Percentiles rank a stretch among this genome's conserved stretches.
These are phyloP conservation scores for Leucoraja ocellata DNA, from an alignment of 2,797 vertebrate genomes.

Conservation along the genomic window DNA sequence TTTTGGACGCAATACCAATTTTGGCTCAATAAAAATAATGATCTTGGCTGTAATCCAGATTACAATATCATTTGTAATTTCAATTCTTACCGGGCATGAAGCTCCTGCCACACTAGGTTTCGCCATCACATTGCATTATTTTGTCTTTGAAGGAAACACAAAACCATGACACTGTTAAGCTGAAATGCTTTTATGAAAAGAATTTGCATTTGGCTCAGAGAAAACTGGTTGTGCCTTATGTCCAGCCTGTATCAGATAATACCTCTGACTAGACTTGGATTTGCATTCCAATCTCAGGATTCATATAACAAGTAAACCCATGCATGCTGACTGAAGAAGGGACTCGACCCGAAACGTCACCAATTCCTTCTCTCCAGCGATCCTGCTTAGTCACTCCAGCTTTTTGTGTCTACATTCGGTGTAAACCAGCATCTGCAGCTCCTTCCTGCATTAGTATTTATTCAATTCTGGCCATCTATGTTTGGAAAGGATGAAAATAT, in stretches of 20 bases:
- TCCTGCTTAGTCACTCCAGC: too few species aligned
- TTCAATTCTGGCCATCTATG: too few species aligned
- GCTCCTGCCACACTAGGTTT: neutral
- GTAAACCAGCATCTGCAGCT: too few species aligned
- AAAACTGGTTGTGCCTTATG: neutral
- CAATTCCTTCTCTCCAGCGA: too few species aligned
- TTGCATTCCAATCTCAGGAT: neutral
- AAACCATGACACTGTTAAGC: neutral
- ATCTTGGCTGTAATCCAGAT: neutral
- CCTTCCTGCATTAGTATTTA: too few species aligned
- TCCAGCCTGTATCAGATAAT: neutral
- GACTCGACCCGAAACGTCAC: too few species aligned
- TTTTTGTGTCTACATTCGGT: too few species aligned
- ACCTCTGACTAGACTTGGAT: neutral
- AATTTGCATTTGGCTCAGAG: neutral
- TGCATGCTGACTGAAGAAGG: too few species aligned
- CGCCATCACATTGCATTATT: neutral
- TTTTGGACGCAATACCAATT: neutral
- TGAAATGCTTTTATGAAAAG: neutral
- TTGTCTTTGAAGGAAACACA: neutral
- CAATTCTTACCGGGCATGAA: neutral
- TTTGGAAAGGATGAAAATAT: too few species aligned
- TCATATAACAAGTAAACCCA: neutral
- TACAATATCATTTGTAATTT: neutral
- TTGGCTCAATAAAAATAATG: neutral